A percentile compares a stretch with the other conserved stretches of the same genome.
phyloP scores from a whole-genome alignment of 2,888 invertebrate genomes.

The Lasioglossum malachurum region DNA sequence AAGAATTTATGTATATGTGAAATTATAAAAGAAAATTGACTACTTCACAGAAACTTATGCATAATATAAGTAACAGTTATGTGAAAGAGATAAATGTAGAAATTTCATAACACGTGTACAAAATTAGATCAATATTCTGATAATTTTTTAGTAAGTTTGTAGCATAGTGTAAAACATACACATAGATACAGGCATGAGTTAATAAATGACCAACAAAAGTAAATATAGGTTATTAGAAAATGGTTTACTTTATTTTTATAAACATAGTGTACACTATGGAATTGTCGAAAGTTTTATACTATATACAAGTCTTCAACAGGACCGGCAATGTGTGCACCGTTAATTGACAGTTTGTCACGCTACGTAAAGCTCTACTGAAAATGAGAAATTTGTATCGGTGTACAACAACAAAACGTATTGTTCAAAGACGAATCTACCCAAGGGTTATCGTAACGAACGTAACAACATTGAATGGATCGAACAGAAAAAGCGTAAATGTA shows the following conservation, averaged over 20 bases:
- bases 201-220: conserved; percentile 31
- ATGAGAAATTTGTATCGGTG: background rate
- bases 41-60: background rate
- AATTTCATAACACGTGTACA: background rate
- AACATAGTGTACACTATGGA: conserved; percentile 15
- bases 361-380: conserved; percentile 16
- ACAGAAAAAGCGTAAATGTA: conserved; percentile 7
- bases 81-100: background rate
- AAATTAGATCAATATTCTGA: background rate
- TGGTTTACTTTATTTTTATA: conserved; percentile 27
- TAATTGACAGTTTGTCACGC: conserved; percentile 60
- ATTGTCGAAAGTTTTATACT: background rate
- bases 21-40: background rate
- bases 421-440: background rate
- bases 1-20: background rate
- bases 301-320: conserved; percentile 2
- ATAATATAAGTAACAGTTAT: background rate
- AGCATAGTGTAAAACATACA: background rate
- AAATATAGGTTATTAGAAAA: conserved; percentile 52
- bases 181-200: conserved; percentile 11
- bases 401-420: background rate
- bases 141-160: background rate
- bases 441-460: background rate
- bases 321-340: conserved; percentile 23
- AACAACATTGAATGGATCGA: background rate